phyloP scores from a whole-genome alignment of 1,140 invertebrate genomes.

The Drosophila repletoides region DNA sequence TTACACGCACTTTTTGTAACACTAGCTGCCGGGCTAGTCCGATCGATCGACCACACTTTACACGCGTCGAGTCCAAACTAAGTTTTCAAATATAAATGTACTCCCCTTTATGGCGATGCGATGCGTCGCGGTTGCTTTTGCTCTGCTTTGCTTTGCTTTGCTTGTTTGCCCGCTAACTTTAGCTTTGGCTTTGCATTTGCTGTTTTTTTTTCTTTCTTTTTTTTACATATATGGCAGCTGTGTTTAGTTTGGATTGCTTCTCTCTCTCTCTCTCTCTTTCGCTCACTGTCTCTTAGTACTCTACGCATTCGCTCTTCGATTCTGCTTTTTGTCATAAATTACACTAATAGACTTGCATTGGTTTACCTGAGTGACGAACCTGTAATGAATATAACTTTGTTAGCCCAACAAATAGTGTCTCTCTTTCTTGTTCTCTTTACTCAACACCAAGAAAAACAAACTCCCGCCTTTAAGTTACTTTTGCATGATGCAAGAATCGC shows the following conservation, averaged over 20 bases:
- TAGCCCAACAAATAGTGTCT: constrained; percentile 14
- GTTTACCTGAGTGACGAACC: constrained; percentile 21
- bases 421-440: constrained; percentile 4
- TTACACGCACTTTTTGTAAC: background rate
- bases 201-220: constrained; percentile 21
- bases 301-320: constrained; percentile 27
- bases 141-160: constrained; percentile 7
- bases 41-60: constrained; percentile 41
- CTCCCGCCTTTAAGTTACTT: constrained; percentile 2
- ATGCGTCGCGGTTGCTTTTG: constrained; percentile 12
- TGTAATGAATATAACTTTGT: constrained; percentile 13
- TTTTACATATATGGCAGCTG: constrained; percentile 36
- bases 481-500: constrained; percentile 62
- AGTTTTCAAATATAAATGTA: constrained; percentile 49
- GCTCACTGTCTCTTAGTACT: constrained; percentile 18
- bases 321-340: constrained; percentile 10
- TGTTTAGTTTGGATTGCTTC: constrained; percentile 17
- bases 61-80: constrained; percentile 62
- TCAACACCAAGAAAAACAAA: background rate
- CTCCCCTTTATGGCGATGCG: constrained; percentile 64
- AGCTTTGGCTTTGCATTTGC: constrained; percentile 65
- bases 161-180: constrained; percentile 20
- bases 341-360: constrained; percentile 8
- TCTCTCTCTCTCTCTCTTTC: background rate
- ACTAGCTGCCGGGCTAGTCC: too few relatives aligned